Evolutionary conservation across 2,113 vertebrate genomes (phyloP), one percentile per base, ranked within the genome.

Genomic region (Chelonoidis abingdonii): DNA sequence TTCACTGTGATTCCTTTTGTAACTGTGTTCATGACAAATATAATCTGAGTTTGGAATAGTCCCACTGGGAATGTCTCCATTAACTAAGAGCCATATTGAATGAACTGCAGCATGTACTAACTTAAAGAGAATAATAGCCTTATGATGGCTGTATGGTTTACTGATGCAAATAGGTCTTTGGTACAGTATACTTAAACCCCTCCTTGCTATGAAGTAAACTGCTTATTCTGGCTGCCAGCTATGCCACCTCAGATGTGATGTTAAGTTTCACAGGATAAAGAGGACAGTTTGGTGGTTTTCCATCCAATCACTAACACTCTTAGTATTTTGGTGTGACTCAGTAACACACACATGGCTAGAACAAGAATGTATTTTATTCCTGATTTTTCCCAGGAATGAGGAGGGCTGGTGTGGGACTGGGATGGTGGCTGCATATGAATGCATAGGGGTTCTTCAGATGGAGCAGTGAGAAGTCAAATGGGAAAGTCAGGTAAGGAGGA

Each of bases 11-110:
- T 95, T 96, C 95, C 96, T 88, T 93, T 13, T 89, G 85, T 89
- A 83, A 50, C 75, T 96, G 56, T 93, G 62, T 47, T 95, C 62
- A 65, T 75, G 95, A 92, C 86, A 98, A 97, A 97, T 96, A 86
- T 57, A 7, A 88, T 95, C 84, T 95, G 87, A 97, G 86, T 13
- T 76, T 89, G 84, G 96, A 95, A 97, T 93, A 97, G 86, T 50
- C 89, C 81, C 95, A 85, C 5, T 86, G 97, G 89, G 96, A 97
- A 89, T 83, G 83, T 41, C 83, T 29, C 80, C 75, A 86, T 78
- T 94, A 94, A 83, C 87, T 38, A 87, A 83, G 84, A 95, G 78
- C 25, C 90, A 94, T 93, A 94, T 95, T 89, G 84, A 94, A 89
- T 44, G 80, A 97, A 41, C 19, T 92, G 81, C 80, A 95, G 83